Conservation (phyloP, 2,888 invertebrate species). For the Caenorhabditis panamensis region DNA sequence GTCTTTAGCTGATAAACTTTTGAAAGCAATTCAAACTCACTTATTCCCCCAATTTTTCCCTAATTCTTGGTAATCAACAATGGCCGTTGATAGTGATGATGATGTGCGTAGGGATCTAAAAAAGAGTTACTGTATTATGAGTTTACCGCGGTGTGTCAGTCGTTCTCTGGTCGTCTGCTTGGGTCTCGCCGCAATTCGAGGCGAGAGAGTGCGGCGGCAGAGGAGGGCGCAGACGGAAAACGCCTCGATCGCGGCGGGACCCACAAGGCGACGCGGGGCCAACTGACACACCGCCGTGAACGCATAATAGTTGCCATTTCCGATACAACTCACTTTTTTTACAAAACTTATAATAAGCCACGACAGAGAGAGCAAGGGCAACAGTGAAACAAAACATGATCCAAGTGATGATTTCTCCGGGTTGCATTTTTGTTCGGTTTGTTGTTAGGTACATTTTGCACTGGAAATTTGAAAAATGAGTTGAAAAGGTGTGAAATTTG, state of each 20-base stretch:
- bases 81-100: constrained; percentile 57
- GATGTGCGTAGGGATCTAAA: constrained; percentile 63
- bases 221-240: too few species aligned
- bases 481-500: too few species aligned
- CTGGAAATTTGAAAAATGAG: neutral
- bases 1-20: too few species aligned
- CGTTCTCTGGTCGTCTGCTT: too few species aligned
- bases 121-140: too few species aligned
- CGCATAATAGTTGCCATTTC: neutral
- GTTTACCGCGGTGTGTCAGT: too few species aligned
- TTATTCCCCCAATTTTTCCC: constrained; percentile 12
- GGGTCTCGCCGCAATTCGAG: too few species aligned
- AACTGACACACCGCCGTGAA: too few species aligned
- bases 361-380: constrained; percentile 48
- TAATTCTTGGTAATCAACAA: constrained; percentile 54
- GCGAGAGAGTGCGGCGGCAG: too few species aligned
- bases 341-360: constrained; percentile 63
- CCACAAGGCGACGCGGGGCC: too few species aligned
- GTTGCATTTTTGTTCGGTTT: constrained; percentile 47
- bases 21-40: neutral
- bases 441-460: constrained; percentile 44
- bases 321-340: constrained; percentile 44
- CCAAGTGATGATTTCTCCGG: constrained; percentile 59
- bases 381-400: constrained; percentile 62
- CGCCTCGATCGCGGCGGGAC: too few species aligned